Evolutionary conservation across 2,888 invertebrate species (phyloP).

Genomic region (Heterodera filipjevi): DNA sequence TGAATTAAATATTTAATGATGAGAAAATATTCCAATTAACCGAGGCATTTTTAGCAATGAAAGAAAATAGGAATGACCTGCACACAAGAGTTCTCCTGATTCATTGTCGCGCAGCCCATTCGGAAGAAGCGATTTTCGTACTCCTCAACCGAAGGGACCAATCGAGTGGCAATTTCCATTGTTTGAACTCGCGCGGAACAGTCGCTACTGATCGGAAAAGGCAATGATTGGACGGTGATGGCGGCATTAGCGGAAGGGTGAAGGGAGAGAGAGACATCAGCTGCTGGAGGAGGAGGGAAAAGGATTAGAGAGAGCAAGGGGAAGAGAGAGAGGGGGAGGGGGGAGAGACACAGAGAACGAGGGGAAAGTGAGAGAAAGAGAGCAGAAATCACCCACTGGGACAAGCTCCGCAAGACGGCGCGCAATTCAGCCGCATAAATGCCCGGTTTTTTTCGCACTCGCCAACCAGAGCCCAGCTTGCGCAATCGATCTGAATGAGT

Average conservation of each 20-base stretch:
- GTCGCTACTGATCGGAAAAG: not conserved
- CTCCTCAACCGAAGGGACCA: conserved; percentile 36
- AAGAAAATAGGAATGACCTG: not conserved
- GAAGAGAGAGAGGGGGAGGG: not conserved
- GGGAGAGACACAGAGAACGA: not conserved
- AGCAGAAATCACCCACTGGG: conserved; percentile 13
- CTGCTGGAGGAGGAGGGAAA: too few relatives aligned
- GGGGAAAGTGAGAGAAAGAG: too few relatives aligned
- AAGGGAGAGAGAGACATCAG: conserved; percentile 12
- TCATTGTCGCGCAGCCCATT: conserved; percentile 41
- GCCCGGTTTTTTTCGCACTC: conserved; percentile 57
- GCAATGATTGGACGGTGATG: conserved; percentile 2
- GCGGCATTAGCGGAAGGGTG: conserved; percentile 4
- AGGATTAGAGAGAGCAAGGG: too few relatives aligned
- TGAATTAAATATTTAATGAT: not conserved
- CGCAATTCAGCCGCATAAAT: conserved; percentile 58
- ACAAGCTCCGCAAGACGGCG: conserved; percentile 42
- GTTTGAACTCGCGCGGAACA: conserved; percentile 28
- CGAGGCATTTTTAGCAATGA: not conserved
- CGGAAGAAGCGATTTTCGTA: conserved; percentile 35
- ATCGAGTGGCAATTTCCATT: conserved; percentile 36
- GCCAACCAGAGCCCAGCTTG: conserved; percentile 49
- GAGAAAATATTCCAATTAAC: not conserved
- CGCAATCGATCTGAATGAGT: conserved; percentile 35
- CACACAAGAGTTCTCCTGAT: conserved; percentile 50